Evolutionary conservation across 2,888 invertebrate genomes (phyloP).

Genomic region (Brachyopa scutellaris): DNA sequence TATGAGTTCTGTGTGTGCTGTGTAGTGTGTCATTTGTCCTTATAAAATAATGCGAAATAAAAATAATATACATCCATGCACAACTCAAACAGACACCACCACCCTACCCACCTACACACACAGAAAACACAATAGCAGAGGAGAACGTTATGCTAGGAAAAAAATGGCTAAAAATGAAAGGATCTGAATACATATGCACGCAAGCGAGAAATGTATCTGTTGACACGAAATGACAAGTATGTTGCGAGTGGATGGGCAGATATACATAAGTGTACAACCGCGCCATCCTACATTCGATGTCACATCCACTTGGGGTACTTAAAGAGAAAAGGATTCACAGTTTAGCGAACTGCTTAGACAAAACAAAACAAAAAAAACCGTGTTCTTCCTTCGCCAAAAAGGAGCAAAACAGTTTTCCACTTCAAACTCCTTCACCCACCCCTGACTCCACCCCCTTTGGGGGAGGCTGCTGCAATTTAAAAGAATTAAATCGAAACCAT

Average conservation of each 20-base stretch:
- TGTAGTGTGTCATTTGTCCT: constrained; percentile 72
- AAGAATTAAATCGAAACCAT: constrained; percentile 61
- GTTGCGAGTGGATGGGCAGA: constrained; percentile 28
- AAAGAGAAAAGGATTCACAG: constrained; percentile 70
- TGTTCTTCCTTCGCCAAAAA: constrained; percentile 15
- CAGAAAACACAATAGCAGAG: constrained; percentile 37
- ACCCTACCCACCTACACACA: neutral
- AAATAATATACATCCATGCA: constrained; percentile 64
- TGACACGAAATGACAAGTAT: constrained; percentile 72
- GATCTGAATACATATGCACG: constrained; percentile 63
- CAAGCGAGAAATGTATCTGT: constrained; percentile 72
- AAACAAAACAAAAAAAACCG: constrained; percentile 54
- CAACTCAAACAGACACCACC: neutral
- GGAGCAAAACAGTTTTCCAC: constrained; percentile 17
- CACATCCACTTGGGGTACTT: constrained; percentile 71
- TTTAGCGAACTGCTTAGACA: constrained; percentile 70
- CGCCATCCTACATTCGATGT: constrained; percentile 42
- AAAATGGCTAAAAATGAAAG: constrained; percentile 20
- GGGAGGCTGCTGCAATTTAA: constrained; percentile 67
- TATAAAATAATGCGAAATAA: constrained; percentile 72
- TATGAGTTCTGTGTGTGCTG: constrained; percentile 66
- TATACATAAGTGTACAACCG: constrained; percentile 4
- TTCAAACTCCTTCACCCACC: neutral
- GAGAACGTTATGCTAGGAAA: constrained; percentile 57
- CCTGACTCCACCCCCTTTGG: constrained; percentile 14